Conservation (phyloP, 1,140 invertebrate genomes). For the Microplitis mediator region DNA sequence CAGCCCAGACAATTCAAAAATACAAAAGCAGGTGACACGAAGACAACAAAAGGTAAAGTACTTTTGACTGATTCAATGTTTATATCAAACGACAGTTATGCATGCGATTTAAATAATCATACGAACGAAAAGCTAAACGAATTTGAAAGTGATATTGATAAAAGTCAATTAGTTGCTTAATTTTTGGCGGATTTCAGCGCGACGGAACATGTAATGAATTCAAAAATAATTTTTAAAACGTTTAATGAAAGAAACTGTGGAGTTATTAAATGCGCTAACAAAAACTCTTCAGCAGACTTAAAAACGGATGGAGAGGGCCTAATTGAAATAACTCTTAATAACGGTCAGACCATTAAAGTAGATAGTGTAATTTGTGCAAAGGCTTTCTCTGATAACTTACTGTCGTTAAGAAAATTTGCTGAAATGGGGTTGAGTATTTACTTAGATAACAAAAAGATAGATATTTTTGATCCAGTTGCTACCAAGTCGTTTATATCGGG, state of each 20-base stretch:
- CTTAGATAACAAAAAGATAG: no score
- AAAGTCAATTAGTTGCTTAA: background rate
- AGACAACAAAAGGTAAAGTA: no score
- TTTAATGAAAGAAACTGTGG: slow-evolving; percentile 14
- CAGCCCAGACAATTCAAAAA: no score
- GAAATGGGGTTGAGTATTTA: slow-evolving; percentile 1
- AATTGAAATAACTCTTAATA: background rate
- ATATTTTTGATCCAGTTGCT: slow-evolving; percentile 30
- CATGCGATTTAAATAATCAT: no score
- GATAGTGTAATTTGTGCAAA: slow-evolving; percentile 19
- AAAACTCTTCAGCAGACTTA: slow-evolving; percentile 7
- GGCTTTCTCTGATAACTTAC: slow-evolving; percentile 14
- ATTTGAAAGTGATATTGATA: background rate
- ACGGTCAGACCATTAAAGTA: slow-evolving; percentile 3
- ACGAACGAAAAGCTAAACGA: background rate
- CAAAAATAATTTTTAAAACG: slow-evolving; percentile 28
- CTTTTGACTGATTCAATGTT: no score
- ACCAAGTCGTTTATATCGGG: slow-evolving; percentile 27
- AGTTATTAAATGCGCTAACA: slow-evolving; percentile 26
- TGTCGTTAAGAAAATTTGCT: slow-evolving; percentile 24
- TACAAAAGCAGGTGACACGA: no score
- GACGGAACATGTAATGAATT: slow-evolving; percentile 30
- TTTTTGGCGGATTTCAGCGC: slow-evolving; percentile 32
- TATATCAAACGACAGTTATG: no score
- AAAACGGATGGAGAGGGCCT: slow-evolving; percentile 5